Evolutionary conservation across 2,113 vertebrate species (phyloP), one percentile per base, ranked within the genome.

Genomic region (Callithrix jacchus): DNA sequence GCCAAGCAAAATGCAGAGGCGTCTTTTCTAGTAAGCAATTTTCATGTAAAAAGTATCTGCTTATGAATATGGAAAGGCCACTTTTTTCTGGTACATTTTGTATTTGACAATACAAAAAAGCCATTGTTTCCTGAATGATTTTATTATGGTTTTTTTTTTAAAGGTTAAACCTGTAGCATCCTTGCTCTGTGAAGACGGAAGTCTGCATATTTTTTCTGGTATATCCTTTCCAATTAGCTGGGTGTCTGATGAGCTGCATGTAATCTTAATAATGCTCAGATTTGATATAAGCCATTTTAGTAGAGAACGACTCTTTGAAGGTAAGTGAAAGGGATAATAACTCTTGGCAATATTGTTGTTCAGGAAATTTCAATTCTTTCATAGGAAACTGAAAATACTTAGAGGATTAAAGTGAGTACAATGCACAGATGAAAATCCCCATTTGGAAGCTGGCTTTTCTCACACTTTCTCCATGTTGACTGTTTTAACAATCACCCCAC

Each of bases 331-430:
- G 64, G 54, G 45, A 85, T 92, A 95, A 91, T 95, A 92, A 86
- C 56, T 85, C 71, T 94, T 97, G 76, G 91, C 76, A 96, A 21
- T 40, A 74, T 90, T 70, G 30, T 58, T 87, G 42, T 77, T 96
- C 80, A 80, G 77, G 80, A 97, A 96, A 89, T 94, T 87, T 94
- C 89, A 92, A 0, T 85, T 87, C 71, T 94, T 90, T 94, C 91
- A 42, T 88, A 91, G 71, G 93, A 96, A 97, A 91, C 93, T 91
- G 56, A 96, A 94, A 95, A 94, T 85, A 96, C 82, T 91, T 91
- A 94, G 66, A 93, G 93, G 81, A 96, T 96, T 97, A 95, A 90
- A 95, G 74, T 45, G 40, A 91, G 64, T 84, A 25, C 20, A 93
- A 61, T 54, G 79, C 74, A 84, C 80, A 94, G 83, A 95, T 61